Base-by-base conservation (phyloP, 1,140 invertebrate species). In the Drosophila equinoxialis region DNA sequence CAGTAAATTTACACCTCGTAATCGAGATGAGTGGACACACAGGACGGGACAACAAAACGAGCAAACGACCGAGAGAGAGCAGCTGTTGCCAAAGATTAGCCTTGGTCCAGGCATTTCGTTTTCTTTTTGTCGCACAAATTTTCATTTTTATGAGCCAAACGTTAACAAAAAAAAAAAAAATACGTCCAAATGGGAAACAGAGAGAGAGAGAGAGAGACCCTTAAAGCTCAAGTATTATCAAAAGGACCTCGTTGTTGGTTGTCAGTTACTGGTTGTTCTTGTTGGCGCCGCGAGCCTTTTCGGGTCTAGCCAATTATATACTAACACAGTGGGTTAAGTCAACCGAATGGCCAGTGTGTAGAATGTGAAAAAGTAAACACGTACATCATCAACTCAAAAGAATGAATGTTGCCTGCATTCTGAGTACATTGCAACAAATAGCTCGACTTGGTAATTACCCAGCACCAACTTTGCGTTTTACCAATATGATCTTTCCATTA, bases 1-100 rank as follows among this genome's bases (percentile, higher is more conserved):
- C 80, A 83, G 74, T 89, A 89, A 89, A 89, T 89, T 89, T 89
- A 89, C 84, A 89, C 84, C 84, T 89, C 80, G 84, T 89, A 89
- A 89, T 89, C 84, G 84, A 89, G 83, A 87, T 89, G 83, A 87
- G 83, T 87, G 83, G 77, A 73, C 79, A 73, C 67, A 71, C 41
- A 35, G 37, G 51, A 69, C 59, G 11, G 35, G 51, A 48, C 42
- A 71, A 14, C 58, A 48, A 42, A 30, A 20, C 30, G 26, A 67
- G 33, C 51, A 42, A 68, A 68, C 35, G 71, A 70, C 62, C 61
- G 67, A 81, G 76, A 51, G 45, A 51, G 45, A 51, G 45, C 82
- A 86, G 79, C 83, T 86, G 83, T 76, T 82, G 79, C 45, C 79
- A 74, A 82, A 87, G 82, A 87, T 86, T 86, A 86, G 83, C 72